Percentiles rank a stretch among this genome's conserved stretches.
phyloP scores from a whole-genome alignment of 2,888 invertebrate genomes.

The Sinohyriopsis cumingii region DNA sequence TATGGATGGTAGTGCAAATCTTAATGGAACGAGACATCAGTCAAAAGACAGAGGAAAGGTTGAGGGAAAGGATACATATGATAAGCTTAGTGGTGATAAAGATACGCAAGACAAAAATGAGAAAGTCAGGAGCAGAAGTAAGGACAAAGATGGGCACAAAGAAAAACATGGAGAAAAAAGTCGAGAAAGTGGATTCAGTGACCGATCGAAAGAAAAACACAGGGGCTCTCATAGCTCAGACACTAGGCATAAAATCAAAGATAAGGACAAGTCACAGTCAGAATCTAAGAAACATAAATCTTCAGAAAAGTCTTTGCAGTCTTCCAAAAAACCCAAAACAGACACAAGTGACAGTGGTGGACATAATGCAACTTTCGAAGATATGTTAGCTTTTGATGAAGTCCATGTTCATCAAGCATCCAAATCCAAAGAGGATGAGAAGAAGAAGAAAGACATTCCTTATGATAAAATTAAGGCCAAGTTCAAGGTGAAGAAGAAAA shows the following conservation, averaged over 20 bases:
- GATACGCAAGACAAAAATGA: background rate
- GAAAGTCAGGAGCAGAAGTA: conserved; percentile 1
- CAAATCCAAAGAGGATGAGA: conserved; percentile 6
- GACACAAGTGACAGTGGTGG: conserved; percentile 3
- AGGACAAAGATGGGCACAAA: background rate
- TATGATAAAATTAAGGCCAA: conserved; percentile 44
- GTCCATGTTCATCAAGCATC: background rate
- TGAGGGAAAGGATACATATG: background rate
- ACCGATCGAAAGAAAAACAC: conserved; percentile 2
- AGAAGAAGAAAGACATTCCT: conserved; percentile 21
- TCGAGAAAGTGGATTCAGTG: no score
- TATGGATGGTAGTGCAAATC: background rate
- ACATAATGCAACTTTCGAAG: conserved; percentile 20
- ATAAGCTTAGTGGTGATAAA: background rate
- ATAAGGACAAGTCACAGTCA: conserved; percentile 5
- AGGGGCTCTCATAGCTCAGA: background rate
- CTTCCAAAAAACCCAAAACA: conserved; percentile 10
- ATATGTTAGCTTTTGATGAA: conserved; percentile 42
- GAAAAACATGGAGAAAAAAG: background rate
- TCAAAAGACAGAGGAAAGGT: background rate
- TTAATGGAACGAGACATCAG: background rate
- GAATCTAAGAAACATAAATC: conserved; percentile 14
- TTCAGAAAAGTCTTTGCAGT: conserved; percentile 6
- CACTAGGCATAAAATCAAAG: background rate
- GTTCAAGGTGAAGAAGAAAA: conserved; percentile 46